These are phyloP conservation scores for Netelia melanura DNA, from an alignment of 2,888 invertebrate genomes.

Conservation along the genomic window DNA sequence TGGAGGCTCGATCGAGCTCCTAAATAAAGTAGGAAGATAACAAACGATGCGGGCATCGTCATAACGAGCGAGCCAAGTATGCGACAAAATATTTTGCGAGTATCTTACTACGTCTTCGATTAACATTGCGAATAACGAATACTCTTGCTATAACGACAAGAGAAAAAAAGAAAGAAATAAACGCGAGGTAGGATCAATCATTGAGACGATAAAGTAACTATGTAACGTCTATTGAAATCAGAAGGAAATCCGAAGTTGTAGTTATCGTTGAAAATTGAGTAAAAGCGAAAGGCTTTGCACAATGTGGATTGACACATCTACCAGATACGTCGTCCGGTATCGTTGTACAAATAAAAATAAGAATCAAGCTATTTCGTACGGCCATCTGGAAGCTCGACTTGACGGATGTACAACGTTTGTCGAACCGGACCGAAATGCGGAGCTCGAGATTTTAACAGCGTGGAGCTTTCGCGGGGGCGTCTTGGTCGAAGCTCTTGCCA, in stretches of 20 bases:
- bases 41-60: background rate
- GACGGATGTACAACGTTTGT: background rate
- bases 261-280: background rate
- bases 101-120: background rate
- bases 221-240: background rate
- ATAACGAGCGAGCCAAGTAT: background rate
- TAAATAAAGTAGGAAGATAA: conserved; percentile 14
- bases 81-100: background rate
- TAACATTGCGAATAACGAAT: background rate
- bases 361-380: background rate
- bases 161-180: background rate
- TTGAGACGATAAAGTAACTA: too few species aligned
- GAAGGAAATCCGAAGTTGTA: background rate
- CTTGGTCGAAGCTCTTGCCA: conserved; percentile 63
- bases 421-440: background rate
- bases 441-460: background rate
- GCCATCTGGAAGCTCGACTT: too few species aligned
- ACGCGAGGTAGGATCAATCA: too few species aligned
- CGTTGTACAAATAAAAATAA: background rate
- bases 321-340: background rate
- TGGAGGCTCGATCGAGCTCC: conserved; percentile 14
- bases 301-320: background rate
- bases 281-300: too few species aligned
- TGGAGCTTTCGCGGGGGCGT: conserved; percentile 58
- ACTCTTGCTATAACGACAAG: background rate